Base-by-base conservation (phyloP, 2,888 invertebrate species). In the Pollenia angustigena region DNA sequence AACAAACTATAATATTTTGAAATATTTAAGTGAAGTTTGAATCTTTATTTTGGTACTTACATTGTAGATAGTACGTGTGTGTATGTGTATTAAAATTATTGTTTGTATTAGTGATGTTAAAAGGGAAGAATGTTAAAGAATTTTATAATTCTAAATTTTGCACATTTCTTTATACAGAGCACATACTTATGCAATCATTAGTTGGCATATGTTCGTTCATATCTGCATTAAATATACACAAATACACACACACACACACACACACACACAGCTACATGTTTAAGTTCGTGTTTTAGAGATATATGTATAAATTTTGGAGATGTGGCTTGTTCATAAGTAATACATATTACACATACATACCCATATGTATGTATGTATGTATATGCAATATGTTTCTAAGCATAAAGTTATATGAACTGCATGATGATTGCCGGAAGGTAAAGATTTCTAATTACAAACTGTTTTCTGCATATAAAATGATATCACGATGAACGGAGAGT, bases 381-480 rank as follows among this genome's bases (percentile, higher is more conserved):
- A n/a, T 64, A 9, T 48, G 32, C 0, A 32, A 42, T 48, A 32
- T 66, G 14, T 54, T 9, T 71, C 8, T 4, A 54, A 42, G 32
- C 12, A 58, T 69, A 12, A 44, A 16, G 18, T 54, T 52, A 58
- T 62, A 62, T 75, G 80, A 79, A 62, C 50, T 80, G 50, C 79
- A 79, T 80, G 78, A 64, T 83, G 86, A 83, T 85, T 81, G 87
- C 87, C 85, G 81, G 81, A 85, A 85, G 86, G 84, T 80, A 86
- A 85, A 75, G 85, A 88, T 87, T 87, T 87, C 88, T 85, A 88
- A 88, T 88, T 87, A 88, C 81, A 88, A 88, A 87, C 85, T 84
- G 81, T 76, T 85, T 85, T 81, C 80, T 84, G 85, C 81, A 83
- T 81, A 72, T 78, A 68, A 81, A 81, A 85, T 76, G 76, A 78